phyloP scores from a whole-genome alignment of 2,113 vertebrate genomes.

The Corythornis madagascariensis region DNA sequence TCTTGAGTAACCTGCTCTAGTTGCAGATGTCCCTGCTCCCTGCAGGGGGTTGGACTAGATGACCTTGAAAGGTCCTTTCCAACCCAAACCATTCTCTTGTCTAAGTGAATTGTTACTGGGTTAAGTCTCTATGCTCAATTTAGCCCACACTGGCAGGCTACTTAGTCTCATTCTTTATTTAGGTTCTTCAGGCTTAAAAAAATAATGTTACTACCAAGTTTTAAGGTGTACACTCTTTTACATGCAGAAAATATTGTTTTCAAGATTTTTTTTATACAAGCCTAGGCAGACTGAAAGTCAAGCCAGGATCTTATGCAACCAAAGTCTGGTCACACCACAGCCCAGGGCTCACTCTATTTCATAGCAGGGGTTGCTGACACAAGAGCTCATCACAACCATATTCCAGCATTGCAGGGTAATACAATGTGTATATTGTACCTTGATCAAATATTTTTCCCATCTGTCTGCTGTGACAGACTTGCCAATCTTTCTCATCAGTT shows the following conservation, averaged over 20 bases:
- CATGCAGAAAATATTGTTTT: neutral
- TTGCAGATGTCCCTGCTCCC: neutral
- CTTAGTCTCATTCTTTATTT: neutral
- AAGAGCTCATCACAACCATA: neutral
- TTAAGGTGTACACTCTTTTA: neutral
- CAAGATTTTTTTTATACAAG: neutral
- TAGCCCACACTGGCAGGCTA: neutral
- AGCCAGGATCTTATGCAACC: neutral
- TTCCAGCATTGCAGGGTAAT: neutral
- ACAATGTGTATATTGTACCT: constrained; percentile 76
- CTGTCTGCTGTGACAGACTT: constrained; percentile 93
- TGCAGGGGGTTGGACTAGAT: neutral
- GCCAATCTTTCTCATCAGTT: constrained; percentile 96
- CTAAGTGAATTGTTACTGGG: neutral
- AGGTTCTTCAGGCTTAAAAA: neutral
- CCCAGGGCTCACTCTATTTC: neutral
- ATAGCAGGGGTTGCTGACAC: neutral
- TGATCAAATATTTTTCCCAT: constrained; percentile 98
- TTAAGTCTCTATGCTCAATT: neutral
- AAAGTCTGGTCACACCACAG: neutral
- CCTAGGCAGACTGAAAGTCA: neutral
- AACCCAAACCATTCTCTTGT: neutral
- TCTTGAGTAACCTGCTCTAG: neutral
- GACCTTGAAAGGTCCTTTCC: neutral
- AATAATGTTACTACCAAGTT: neutral